Percentiles rank a stretch among this genome's conserved stretches.
These are phyloP conservation scores for Danio aesculapii DNA, from an alignment of 2,797 vertebrate genomes.

Conservation along the genomic window DNA sequence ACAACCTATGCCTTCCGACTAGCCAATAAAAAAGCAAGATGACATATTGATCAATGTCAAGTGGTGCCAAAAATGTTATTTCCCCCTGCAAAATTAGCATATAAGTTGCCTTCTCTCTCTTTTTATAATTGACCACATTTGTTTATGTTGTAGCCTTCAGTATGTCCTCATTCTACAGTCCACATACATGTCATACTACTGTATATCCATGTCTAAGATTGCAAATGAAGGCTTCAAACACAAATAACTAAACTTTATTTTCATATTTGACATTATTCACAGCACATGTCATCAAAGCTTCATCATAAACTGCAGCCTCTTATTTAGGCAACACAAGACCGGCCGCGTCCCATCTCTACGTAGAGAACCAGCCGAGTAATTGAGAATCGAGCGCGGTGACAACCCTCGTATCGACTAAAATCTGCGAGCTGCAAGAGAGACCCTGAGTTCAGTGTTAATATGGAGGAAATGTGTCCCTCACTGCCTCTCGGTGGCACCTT, in stretches of 20 bases:
- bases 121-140: too few species aligned
- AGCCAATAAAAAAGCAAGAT: too few species aligned
- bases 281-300: neutral
- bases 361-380: conserved; percentile 46
- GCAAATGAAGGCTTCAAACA: neutral
- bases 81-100: too few species aligned
- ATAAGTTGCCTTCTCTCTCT: too few species aligned
- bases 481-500: conserved; percentile 35
- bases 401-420: conserved; percentile 52
- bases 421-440: conserved; percentile 49
- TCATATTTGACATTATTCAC: neutral
- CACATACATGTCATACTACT: too few species aligned
- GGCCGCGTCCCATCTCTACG: conserved; percentile 10
- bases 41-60: too few species aligned
- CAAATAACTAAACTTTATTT: neutral
- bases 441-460: conserved; percentile 55
- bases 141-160: too few species aligned
- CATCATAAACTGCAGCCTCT: neutral
- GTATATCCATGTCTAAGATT: too few species aligned
- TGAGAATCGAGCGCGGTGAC: conserved; percentile 54
- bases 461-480: conserved; percentile 49
- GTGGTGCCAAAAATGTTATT: too few species aligned
- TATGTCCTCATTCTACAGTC: too few species aligned
- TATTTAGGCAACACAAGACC: neutral
- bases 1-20: too few species aligned